Evolutionary conservation across 2,113 vertebrate species (phyloP), one percentile per base, ranked within the genome.

Genomic region (Siniperca chuatsi): DNA sequence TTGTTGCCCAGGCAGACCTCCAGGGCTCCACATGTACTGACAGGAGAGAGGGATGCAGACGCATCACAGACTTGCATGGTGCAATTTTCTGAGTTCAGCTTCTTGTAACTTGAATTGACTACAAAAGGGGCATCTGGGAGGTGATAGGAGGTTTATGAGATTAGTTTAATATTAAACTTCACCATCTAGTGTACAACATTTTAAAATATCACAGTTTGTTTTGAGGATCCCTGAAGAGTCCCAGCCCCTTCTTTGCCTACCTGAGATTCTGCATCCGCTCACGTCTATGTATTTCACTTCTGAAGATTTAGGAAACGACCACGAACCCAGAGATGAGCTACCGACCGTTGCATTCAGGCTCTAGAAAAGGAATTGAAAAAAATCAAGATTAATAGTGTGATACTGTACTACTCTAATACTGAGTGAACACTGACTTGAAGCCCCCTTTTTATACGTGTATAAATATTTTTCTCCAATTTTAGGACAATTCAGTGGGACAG

Each of bases 261-360:
- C 68, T 52, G 12, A 11, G 29, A 2, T 0, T 35, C 48, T 35
- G 68, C 68, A 71, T 35, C 2, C 5, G 1, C 29, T 54, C 4
- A 37, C 0, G 0, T 71, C 48, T n/a, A n/a, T n/a, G n/a, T n/a
- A n/a, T n/a, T n/a, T n/a, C n/a, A n/a, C n/a, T n/a, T n/a, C n/a
- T n/a, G n/a, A n/a, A n/a, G n/a, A n/a, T n/a, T n/a, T n/a, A n/a
- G n/a, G n/a, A n/a, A n/a, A n/a, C 2, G 2, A 2, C 67, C n/a
- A 50, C 2, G 25, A 4, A 3, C 2, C 8, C 15, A 18, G 0
- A 48, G 4, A 0, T 48, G 1, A 0, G n/a, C 1, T 4, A 18
- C 16, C 8, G 9, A 50, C 44, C 8, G 0, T 3, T 6, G 16
- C 1, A 1, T 1, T 33, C 44, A 69, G 0, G 0, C 0, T 20